phyloP scores from a whole-genome alignment of 1,140 invertebrate species.

The Dufourea novaeangliae region DNA sequence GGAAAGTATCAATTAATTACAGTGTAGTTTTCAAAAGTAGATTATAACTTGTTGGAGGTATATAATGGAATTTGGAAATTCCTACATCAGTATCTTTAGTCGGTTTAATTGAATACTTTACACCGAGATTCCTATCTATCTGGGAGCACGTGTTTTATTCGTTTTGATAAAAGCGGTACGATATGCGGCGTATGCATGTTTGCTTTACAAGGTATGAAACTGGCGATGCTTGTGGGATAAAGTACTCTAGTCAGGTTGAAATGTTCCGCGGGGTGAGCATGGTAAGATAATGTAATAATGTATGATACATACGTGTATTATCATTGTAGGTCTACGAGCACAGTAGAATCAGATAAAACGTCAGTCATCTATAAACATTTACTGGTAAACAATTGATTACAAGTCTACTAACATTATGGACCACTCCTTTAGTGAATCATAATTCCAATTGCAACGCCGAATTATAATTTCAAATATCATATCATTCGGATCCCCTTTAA shows the following conservation, averaged over 20 bases:
- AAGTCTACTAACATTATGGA: no score
- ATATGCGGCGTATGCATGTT: neutral
- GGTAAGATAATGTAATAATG: neutral
- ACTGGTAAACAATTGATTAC: no score
- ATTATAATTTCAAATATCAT: no score
- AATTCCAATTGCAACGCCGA: no score
- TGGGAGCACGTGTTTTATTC: slow-evolving; percentile 26
- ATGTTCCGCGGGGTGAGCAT: neutral
- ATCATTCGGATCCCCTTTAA: no score
- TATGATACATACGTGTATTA: slow-evolving; percentile 1
- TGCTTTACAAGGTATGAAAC: neutral
- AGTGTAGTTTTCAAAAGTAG: no score
- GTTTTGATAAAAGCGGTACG: slow-evolving; percentile 5
- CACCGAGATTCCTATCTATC: slow-evolving; percentile 2
- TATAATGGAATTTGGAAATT: no score
- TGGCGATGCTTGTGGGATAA: neutral
- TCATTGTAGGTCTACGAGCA: neutral
- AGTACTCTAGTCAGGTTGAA: neutral
- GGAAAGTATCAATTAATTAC: no score
- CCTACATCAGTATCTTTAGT: no score
- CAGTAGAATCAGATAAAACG: neutral
- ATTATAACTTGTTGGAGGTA: no score
- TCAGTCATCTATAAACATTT: neutral
- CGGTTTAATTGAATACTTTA: no score
- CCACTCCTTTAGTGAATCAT: no score